Evolutionary conservation across 2,888 invertebrate species (phyloP).

Genomic region (Cremastinae sp.): DNA sequence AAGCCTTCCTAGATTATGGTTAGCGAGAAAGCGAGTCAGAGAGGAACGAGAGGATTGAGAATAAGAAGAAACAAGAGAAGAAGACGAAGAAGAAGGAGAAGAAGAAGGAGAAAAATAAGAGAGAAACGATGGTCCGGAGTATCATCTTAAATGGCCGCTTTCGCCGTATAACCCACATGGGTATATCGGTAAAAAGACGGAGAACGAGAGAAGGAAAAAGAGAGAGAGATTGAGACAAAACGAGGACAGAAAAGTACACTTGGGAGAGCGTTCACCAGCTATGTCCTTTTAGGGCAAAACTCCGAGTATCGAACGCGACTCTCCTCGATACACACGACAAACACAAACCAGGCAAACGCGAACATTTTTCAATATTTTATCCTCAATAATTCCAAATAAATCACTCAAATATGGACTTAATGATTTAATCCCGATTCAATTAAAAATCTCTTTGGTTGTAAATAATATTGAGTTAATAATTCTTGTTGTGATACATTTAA

Average conservation of each 20-base stretch:
- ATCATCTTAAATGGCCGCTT: slow-evolving; percentile 41
- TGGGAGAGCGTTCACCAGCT: slow-evolving; percentile 51
- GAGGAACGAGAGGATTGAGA: slow-evolving; percentile 27
- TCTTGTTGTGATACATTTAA: no score
- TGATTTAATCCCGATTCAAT: no score
- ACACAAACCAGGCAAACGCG: slow-evolving; percentile 38
- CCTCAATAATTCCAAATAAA: no score
- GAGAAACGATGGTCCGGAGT: slow-evolving; percentile 53
- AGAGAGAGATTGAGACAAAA: slow-evolving; percentile 40
- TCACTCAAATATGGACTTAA: no score
- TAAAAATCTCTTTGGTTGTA: no score
- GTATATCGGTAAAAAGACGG: slow-evolving; percentile 31
- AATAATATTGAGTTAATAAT: no score
- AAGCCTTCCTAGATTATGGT: slow-evolving; percentile 54
- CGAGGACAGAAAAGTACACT: slow-evolving; percentile 28
- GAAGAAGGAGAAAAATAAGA: slow-evolving; percentile 56
- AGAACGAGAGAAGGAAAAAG: slow-evolving; percentile 10
- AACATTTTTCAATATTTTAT: slow-evolving; percentile 26
- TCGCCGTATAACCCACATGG: slow-evolving; percentile 42
- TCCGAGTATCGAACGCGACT: slow-evolving; percentile 51
- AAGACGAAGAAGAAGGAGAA: slow-evolving; percentile 30
- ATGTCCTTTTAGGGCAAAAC: slow-evolving; percentile 67
- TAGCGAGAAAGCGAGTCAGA: slow-evolving; percentile 39
- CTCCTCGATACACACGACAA: slow-evolving; percentile 45
- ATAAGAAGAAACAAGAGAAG: slow-evolving; percentile 54